Base-by-base conservation (phyloP, 2,797 vertebrate species). In the Halcyon chelicuti region DNA sequence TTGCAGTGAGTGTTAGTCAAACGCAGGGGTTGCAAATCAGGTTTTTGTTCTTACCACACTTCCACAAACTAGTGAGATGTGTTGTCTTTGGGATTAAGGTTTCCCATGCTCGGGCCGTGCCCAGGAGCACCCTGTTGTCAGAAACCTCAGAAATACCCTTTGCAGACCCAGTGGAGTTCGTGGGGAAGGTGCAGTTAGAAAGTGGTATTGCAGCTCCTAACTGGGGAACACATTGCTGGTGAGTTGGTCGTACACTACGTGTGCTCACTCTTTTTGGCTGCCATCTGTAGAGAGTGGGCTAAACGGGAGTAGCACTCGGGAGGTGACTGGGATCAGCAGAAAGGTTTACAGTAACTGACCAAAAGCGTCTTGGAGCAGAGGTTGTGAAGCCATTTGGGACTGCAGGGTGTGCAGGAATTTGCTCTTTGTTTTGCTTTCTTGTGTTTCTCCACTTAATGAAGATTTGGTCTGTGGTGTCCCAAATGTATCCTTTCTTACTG, bases 351-450 rank as follows among this genome's bases (percentile, higher is more conserved):
- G 86, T 89, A 91, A 75, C 58, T 63, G 75, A 62, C 49, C 68
- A 75, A 75, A 94, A 57, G 22, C 68, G 39, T 57, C 76, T 65
- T 33, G 1, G 40, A 82, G 47, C 12, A 31, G 9, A 83, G 57
- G n/a, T 65, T 11, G 12, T 76, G 47, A 89, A 87, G 29, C 54
- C 42, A 22, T 77, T 86, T 58, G 75, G 90, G 91, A 49, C 47
- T 83, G 72, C 0, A 1, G 63, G 60, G 57, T 31, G 49, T 95
- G 81, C 58, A 81, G 89, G 90, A 87, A 90, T 87, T 95, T 88
- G 58, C 65, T 95, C 76, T 96, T 95, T 47, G 9, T 87, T 93
- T 90, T 87, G 47, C 65, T 76, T 93, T 7, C 70, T 93, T 93
- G 65, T 86, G 35, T 91, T 96, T 94, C 60, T 52, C 57, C 29